Evolutionary conservation across 2,888 invertebrate genomes (phyloP).

Genomic region (Rhagonycha fulva): DNA sequence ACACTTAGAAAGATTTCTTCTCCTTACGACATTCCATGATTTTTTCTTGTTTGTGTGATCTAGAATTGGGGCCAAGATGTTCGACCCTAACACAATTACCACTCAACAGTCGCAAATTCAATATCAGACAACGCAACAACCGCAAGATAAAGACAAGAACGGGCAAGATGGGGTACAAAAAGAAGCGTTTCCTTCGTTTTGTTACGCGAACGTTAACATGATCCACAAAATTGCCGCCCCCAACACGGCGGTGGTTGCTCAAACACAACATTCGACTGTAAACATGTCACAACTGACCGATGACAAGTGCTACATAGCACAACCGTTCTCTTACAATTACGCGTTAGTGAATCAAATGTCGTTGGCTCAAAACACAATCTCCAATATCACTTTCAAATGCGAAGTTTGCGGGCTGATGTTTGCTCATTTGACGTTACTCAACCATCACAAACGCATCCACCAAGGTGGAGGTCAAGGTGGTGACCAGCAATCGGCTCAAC

Average conservation of each 20-base stretch:
- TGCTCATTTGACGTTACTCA: slow-evolving; percentile 78
- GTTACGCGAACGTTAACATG: slow-evolving; percentile 71
- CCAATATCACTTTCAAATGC: slow-evolving; percentile 86
- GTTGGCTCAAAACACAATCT: slow-evolving; percentile 74
- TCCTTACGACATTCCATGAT: neutral
- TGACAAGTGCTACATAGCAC: slow-evolving; percentile 77
- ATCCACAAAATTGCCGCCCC: slow-evolving; percentile 61
- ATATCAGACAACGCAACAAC: slow-evolving; percentile 48
- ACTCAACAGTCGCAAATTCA: slow-evolving; percentile 53
- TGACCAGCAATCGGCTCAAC: slow-evolving; percentile 45
- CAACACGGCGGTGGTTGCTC: slow-evolving; percentile 44
- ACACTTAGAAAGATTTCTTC: too few relatives aligned
- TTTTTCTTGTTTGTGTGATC: neutral
- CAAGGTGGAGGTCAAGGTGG: slow-evolving; percentile 63
- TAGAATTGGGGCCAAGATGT: slow-evolving; percentile 42
- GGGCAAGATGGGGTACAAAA: slow-evolving; percentile 46
- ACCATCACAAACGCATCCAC: slow-evolving; percentile 84
- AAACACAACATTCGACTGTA: slow-evolving; percentile 56
- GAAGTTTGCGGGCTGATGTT: slow-evolving; percentile 87
- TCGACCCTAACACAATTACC: slow-evolving; percentile 55
- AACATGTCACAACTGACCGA: slow-evolving; percentile 72
- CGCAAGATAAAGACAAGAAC: slow-evolving; percentile 45
- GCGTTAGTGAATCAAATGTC: slow-evolving; percentile 84
- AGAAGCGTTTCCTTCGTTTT: slow-evolving; percentile 70
- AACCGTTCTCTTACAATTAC: slow-evolving; percentile 80